Evolutionary conservation across 2,113 vertebrate species (phyloP).

Genomic region (Pelodiscus sinensis): DNA sequence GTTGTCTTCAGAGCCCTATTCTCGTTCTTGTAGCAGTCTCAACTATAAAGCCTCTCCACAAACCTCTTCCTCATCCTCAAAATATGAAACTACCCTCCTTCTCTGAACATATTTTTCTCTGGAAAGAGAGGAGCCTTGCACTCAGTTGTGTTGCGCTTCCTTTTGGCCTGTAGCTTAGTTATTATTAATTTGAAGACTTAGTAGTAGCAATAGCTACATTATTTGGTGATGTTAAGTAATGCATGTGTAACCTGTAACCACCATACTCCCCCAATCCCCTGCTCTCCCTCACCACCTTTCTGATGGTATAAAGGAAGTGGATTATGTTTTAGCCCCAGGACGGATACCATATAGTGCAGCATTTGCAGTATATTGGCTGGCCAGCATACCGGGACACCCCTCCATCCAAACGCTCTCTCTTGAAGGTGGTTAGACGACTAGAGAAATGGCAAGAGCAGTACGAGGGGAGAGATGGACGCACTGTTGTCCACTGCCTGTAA

Average conservation of each 20-base stretch:
- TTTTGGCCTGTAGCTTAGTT: background rate
- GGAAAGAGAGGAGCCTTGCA: no score
- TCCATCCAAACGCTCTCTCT: conserved; percentile 93
- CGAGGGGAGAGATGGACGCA: conserved; percentile 92
- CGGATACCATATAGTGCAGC: conserved; percentile 95
- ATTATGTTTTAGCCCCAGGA: conserved; percentile 89
- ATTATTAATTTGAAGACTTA: rapidly evolving
- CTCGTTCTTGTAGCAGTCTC: background rate
- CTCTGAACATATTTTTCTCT: rapidly evolving
- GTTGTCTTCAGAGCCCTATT: rapidly evolving
- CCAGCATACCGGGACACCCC: conserved; percentile 95
- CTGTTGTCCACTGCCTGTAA: conserved; percentile 97
- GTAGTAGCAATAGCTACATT: rapidly evolving
- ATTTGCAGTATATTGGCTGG: conserved; percentile 99
- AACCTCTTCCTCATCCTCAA: background rate
- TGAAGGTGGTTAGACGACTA: conserved; percentile 91
- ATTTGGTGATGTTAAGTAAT: rapidly evolving
- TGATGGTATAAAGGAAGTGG: background rate
- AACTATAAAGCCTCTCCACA: background rate
- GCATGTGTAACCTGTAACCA: rapidly evolving
- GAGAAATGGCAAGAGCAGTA: conserved; percentile 99
- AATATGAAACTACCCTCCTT: rapidly evolving
- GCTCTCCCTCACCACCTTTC: background rate
- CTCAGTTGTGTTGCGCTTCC: background rate
- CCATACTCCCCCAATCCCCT: rapidly evolving